A percentile compares a stretch with the other conserved stretches of the same genome.
Evolutionary conservation across 2,113 vertebrate species (phyloP).

Genomic region (Eurypyga helias): DNA sequence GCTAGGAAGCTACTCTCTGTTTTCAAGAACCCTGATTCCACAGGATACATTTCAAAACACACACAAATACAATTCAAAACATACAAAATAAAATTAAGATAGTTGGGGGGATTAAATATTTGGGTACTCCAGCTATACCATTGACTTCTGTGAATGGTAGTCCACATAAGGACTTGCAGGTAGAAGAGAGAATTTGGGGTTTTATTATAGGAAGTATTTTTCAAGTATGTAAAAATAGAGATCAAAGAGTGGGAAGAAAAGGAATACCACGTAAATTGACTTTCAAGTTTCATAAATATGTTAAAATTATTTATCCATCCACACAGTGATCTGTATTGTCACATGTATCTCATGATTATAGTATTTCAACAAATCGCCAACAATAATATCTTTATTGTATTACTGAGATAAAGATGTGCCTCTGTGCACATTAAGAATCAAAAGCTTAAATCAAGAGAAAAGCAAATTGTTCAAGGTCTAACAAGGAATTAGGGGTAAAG

Average conservation of each 20-base stretch:
- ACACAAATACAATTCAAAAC: not conserved
- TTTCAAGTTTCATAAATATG: not conserved
- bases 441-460: not conserved
- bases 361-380: not conserved
- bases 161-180: not conserved
- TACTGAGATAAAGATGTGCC: not conserved
- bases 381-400: not conserved
- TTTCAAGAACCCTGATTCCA: not conserved
- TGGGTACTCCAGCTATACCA: not conserved
- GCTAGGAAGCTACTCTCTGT: not conserved
- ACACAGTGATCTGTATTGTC: not conserved
- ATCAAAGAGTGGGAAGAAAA: not conserved
- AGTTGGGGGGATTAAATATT: not conserved
- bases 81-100: not conserved
- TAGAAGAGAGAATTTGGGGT: not conserved
- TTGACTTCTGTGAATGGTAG: not conserved
- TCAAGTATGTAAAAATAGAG: not conserved
- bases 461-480: not conserved
- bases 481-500: not conserved
- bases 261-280: not conserved
- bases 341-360: not conserved
- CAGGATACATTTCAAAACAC: not conserved
- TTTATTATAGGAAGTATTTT: not conserved
- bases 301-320: not conserved
- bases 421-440: not conserved